Base-by-base conservation (phyloP, 2,113 vertebrate species). In the Saimiri boliviensis region DNA sequence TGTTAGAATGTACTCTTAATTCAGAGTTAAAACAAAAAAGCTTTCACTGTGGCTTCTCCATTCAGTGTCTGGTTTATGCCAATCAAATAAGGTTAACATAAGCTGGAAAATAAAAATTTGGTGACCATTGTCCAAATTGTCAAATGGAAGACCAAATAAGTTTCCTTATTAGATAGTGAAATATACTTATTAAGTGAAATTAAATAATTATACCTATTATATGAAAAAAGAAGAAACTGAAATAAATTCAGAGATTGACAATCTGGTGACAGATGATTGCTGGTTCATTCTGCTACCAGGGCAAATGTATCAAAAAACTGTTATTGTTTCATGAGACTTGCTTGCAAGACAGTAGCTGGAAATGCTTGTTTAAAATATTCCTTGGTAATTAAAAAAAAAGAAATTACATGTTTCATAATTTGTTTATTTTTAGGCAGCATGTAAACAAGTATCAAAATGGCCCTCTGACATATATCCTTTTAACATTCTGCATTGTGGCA, bases 381-480 rank as follows among this genome's bases (percentile, higher is more conserved):
- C 8, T 58, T 70, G 9, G n/a, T 91, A 58, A 92, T 81, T 93
- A 70, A 80, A 71, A 89, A 93, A 95, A 88, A 47, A 47, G 54
- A 52, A 93, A 66, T n/a, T 70, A 47, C 25, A 49, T 90, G 76
- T 35, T 96, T 95, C 93, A 81, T 80, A 88, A 93, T 91, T 27
- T 60, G 40, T 66, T 85, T 83, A 66, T 73, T 88, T 81, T 89
- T 52, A 93, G 35, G 40, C 37, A 92, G 54, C 56, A 92, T 92
- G 32, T 89, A 92, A 85, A 86, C 66, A 94, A 54, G 56, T 80
- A 6, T 86, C 74, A 88, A 88, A 93, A 84, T 56, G 35, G 35
- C 13, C 45, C 54, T 83, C 52, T 63, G 49, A 83, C 32, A 63
- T 17, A 76, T 70, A 87, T 0, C 58, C 52, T 45, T 93, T 96